Percentiles rank a stretch among this genome's conserved stretches.
phyloP scores from a whole-genome alignment of 2,797 vertebrate genomes.

The Sphaeramia orbicularis region DNA sequence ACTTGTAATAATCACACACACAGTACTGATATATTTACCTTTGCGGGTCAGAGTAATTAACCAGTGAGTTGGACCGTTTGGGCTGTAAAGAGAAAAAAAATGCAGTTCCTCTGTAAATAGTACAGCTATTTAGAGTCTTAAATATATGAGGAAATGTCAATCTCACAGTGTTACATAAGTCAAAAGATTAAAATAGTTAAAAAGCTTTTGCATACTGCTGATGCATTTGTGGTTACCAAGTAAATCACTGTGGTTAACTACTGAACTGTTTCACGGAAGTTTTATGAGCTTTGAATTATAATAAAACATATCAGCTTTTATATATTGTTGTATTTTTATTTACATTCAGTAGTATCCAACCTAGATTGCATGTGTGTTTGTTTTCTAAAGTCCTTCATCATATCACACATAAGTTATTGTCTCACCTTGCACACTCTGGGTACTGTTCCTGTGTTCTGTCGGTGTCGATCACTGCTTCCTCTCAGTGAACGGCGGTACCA shows the following conservation, averaged over 20 bases:
- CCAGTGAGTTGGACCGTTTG: slow-evolving; percentile 83
- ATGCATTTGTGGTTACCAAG: slow-evolving; percentile 17
- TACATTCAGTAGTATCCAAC: not conserved
- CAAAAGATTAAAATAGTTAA: slow-evolving; percentile 54
- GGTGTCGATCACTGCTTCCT: slow-evolving; percentile 67
- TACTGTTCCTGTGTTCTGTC: slow-evolving; percentile 78
- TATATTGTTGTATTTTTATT: not conserved
- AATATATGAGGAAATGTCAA: slow-evolving; percentile 13
- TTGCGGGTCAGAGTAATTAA: slow-evolving; percentile 88
- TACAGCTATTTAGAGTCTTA: not conserved
- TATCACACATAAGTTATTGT: not conserved
- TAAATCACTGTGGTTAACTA: slow-evolving; percentile 4
- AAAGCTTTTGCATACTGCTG: slow-evolving; percentile 37
- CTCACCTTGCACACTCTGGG: slow-evolving; percentile 86
- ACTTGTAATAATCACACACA: not conserved
- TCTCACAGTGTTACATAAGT: slow-evolving; percentile 37
- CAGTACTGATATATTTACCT: slow-evolving; percentile 84
- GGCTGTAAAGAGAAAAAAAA: slow-evolving; percentile 84
- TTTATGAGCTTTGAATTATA: not conserved
- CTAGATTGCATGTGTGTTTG: slow-evolving; percentile 4
- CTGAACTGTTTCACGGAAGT: slow-evolving; percentile 11
- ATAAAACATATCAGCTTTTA: not conserved
- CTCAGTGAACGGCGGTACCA: slow-evolving; percentile 77
- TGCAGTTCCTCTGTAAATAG: slow-evolving; percentile 48
- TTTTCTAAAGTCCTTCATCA: not conserved